phyloP scores from a whole-genome alignment of 30 jellyfish, hydroid and myxozoan species.

The Sanderia malayensis region DNA sequence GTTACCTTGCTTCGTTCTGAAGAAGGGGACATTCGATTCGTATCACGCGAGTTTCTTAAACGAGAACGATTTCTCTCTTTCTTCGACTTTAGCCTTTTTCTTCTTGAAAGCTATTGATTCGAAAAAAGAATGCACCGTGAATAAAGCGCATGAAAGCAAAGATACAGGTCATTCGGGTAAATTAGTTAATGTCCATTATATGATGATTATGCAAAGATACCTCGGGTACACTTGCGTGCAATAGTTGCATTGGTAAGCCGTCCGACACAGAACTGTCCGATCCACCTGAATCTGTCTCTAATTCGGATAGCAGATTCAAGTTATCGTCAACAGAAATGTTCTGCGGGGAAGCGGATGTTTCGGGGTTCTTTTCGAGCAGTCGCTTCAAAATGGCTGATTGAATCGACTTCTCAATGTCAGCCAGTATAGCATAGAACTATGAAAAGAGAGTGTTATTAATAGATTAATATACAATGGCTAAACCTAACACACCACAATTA shows the following conservation, averaged over 20 bases:
- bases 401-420: conserved; percentile 44
- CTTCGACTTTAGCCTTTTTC: conserved; percentile 31
- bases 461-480: too few relatives aligned
- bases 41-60: not conserved
- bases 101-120: conserved; percentile 55
- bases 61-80: conserved; percentile 36
- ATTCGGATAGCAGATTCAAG: conserved; percentile 57
- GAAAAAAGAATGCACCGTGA: too few relatives aligned
- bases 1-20: not conserved
- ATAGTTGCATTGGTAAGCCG: conserved; percentile 89
- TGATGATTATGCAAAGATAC: too few relatives aligned
- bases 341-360: conserved; percentile 11
- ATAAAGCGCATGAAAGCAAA: too few relatives aligned
- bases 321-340: conserved; percentile 40
- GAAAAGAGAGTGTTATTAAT: too few relatives aligned
- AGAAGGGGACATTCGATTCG: not conserved
- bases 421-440: conserved; percentile 40
- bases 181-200: too few relatives aligned
- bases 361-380: conserved; percentile 14
- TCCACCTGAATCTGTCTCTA: conserved; percentile 82
- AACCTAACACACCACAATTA: too few relatives aligned
- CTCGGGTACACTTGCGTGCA: conserved; percentile 92
- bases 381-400: conserved; percentile 25
- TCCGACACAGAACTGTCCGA: conserved; percentile 91
- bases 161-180: too few relatives aligned